Conservation (phyloP, 1,140 invertebrate genomes). For the Temnothorax longispinosus region DNA sequence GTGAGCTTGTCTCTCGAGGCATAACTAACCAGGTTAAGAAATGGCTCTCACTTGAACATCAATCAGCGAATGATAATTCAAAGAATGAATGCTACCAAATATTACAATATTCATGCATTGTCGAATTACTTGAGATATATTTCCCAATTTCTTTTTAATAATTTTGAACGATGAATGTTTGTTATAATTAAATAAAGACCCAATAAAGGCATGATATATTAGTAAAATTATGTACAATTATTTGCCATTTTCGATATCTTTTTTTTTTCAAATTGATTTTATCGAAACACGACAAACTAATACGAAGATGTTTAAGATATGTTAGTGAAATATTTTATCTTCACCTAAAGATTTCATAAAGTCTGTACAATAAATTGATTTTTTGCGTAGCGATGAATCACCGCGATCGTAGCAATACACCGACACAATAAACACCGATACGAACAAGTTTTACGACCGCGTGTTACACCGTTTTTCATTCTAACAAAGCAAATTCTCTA, state of each 20-base stretch:
- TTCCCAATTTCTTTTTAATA: background rate
- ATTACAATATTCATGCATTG: background rate
- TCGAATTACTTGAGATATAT: background rate
- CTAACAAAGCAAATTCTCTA: background rate
- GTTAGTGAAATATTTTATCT: background rate
- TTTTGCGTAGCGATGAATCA: background rate
- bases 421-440: background rate
- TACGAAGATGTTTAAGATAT: background rate
- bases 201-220: background rate
- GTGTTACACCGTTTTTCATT: conserved; percentile 3
- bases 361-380: background rate
- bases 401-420: background rate
- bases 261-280: background rate
- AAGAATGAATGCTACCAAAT: background rate
- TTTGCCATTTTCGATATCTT: background rate
- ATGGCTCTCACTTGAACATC: background rate
- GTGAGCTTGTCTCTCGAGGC: conserved; percentile 28
- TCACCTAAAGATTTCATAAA: background rate
- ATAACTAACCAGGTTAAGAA: conserved; percentile 42
- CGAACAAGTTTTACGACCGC: conserved; percentile 13
- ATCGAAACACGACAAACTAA: background rate
- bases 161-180: background rate
- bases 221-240: background rate
- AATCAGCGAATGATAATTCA: background rate
- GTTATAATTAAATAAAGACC: background rate